A percentile compares a stretch with the other conserved stretches of the same genome.
Evolutionary conservation across 2,113 vertebrate species (phyloP).

Genomic region (Thamnophis sirtalis): DNA sequence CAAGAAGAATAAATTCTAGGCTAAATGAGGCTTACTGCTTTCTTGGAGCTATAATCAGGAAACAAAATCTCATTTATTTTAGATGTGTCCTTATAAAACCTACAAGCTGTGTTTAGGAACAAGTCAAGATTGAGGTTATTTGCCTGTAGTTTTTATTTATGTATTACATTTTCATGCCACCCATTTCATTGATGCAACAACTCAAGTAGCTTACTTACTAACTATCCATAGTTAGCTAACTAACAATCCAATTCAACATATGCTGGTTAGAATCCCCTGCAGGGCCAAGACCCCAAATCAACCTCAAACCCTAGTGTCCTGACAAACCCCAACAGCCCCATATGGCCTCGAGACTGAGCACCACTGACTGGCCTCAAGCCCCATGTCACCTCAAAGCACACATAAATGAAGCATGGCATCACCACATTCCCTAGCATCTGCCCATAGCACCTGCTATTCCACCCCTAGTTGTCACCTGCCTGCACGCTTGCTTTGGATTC

Average conservation of each 20-base stretch:
- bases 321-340: background rate
- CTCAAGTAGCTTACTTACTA: too few relatives aligned
- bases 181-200: too few relatives aligned
- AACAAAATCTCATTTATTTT: background rate
- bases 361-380: too few relatives aligned
- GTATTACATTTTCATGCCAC: too few relatives aligned
- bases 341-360: background rate
- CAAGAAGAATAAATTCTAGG: background rate
- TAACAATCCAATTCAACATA: background rate
- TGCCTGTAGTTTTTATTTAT: background rate
- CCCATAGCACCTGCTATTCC: background rate
- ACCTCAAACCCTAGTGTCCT: too few relatives aligned
- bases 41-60: background rate
- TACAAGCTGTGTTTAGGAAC: background rate
- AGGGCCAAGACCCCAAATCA: too few relatives aligned
- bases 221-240: background rate
- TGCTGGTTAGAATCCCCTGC: background rate
- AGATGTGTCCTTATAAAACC: too few relatives aligned
- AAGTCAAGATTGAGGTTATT: background rate
- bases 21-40: background rate
- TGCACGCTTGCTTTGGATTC: too few relatives aligned
- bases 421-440: background rate
- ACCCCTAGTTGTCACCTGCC: background rate
- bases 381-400: too few relatives aligned
- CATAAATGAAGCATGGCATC: too few relatives aligned